These are phyloP conservation scores for Actenoides lindsayi DNA, from an alignment of 2,113 vertebrate genomes.

Conservation along the genomic window DNA sequence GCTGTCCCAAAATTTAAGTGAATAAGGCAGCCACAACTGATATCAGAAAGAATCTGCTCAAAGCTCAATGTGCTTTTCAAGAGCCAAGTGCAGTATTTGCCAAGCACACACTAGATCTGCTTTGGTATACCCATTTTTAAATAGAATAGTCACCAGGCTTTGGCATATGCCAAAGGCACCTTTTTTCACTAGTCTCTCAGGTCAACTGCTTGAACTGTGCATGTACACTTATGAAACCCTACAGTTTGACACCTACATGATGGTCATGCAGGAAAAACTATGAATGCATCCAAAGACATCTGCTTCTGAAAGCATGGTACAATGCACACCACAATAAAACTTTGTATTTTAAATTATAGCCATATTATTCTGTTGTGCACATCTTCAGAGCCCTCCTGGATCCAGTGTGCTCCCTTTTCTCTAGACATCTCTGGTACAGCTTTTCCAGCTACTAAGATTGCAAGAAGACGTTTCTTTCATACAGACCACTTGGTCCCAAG, in stretches of 20 bases:
- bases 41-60: background rate
- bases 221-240: fast-evolving
- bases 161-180: background rate
- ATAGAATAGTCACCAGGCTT: background rate
- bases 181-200: background rate
- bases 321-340: background rate
- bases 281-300: background rate
- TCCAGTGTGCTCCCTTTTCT: background rate
- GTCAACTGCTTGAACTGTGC: background rate
- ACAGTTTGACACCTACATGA: background rate
- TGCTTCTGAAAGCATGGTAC: background rate
- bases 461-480: background rate
- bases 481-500: background rate
- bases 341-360: background rate
- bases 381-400: background rate
- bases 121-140: background rate
- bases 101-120: background rate
- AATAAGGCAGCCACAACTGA: background rate
- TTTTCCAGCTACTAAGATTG: background rate
- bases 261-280: background rate
- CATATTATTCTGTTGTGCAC: background rate
- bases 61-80: background rate
- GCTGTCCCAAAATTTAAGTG: background rate
- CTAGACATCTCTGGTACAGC: background rate
- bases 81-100: background rate